Evolutionary conservation across 2,797 vertebrate genomes (phyloP).

Genomic region (Pseudocheirus occidentalis): DNA sequence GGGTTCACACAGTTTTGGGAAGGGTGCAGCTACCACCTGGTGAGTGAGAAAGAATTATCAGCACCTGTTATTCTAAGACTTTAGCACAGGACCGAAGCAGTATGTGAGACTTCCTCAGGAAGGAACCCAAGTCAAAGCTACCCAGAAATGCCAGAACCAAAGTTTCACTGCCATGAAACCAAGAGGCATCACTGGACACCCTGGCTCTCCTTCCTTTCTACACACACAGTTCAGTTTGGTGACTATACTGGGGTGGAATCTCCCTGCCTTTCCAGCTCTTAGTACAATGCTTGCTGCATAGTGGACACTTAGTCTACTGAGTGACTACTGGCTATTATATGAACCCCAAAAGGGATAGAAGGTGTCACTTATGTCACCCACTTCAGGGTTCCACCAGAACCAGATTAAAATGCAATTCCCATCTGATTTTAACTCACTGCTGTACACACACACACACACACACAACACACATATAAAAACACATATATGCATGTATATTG

Average conservation of each 20-base stretch:
- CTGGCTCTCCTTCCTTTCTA: not conserved
- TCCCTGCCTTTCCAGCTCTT: not conserved
- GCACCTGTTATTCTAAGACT: not conserved
- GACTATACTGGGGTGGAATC: not conserved
- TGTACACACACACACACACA: too few species aligned
- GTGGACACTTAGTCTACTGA: not conserved
- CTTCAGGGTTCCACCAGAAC: not conserved
- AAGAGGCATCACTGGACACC: not conserved
- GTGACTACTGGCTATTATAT: not conserved
- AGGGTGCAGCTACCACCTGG: not conserved
- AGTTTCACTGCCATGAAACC: not conserved
- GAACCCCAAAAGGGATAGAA: not conserved
- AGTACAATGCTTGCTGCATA: not conserved
- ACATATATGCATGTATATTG: not conserved
- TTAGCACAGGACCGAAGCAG: not conserved
- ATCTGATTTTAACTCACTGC: not conserved
- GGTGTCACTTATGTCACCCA: not conserved
- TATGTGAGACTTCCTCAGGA: not conserved
- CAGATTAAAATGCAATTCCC: not conserved
- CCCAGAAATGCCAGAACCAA: not conserved
- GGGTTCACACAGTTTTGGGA: not conserved
- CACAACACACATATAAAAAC: not conserved
- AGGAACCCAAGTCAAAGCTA: not conserved
- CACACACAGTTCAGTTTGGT: not conserved
- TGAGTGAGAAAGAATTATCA: not conserved